phyloP scores from a whole-genome alignment of 2,113 vertebrate genomes.

The Colinus virginianus region DNA sequence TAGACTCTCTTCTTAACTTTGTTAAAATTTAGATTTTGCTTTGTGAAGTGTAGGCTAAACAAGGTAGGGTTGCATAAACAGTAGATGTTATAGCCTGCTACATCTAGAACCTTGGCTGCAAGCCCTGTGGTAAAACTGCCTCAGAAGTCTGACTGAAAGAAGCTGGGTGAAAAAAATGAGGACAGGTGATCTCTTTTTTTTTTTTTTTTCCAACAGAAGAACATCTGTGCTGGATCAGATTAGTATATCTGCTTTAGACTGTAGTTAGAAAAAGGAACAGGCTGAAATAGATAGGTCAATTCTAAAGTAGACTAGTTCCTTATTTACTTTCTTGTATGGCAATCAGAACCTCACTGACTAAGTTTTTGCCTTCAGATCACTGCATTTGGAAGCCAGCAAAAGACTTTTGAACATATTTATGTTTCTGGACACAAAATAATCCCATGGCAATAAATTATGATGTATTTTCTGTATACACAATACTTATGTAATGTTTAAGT shows the following conservation, averaged over 20 bases:
- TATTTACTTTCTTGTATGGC: not conserved
- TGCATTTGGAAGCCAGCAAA: not conserved
- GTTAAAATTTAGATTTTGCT: conserved; percentile 47
- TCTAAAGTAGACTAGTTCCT: not conserved
- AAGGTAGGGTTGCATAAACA: conserved; percentile 45
- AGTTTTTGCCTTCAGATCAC: not conserved
- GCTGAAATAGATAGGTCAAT: not conserved
- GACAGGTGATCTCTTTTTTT: not conserved
- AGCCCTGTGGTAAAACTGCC: conserved; percentile 35
- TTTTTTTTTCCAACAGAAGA: not conserved
- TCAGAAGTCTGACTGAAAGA: not conserved
- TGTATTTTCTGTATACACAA: not conserved
- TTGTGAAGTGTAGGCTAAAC: conserved; percentile 55
- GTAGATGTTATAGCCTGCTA: conserved; percentile 8
- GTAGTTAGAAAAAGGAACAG: not conserved
- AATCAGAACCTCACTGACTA: not conserved
- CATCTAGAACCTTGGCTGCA: conserved; percentile 23
- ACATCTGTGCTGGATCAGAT: not conserved
- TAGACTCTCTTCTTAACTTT: conserved; percentile 8
- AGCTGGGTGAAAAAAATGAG: not conserved
- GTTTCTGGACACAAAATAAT: not conserved
- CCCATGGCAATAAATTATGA: not conserved
- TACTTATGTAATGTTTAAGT: not conserved
- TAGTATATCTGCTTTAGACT: not conserved
- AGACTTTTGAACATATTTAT: not conserved